Evolutionary conservation across 2,888 invertebrate species (phyloP), one percentile per base, ranked within the genome.

Genomic region (Drosophila mettleri): DNA sequence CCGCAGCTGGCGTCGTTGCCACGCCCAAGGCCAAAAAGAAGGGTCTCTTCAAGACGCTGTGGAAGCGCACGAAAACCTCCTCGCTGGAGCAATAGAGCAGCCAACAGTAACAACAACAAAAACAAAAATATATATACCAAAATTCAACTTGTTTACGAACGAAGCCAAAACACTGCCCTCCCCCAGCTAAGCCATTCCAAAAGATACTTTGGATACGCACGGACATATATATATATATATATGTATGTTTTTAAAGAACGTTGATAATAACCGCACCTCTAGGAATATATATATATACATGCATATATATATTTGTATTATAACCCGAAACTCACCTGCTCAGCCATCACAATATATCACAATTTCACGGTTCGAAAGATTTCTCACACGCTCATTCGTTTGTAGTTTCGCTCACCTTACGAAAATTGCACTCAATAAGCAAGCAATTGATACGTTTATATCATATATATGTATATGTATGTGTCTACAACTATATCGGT

Each of bases 21-120:
- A 86, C 76, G 38, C 73, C 88, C 55, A 91, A 91, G 69, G 85
- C 91, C 61, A 96, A 96, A 79, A 97, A 96, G 93, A 96, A 97
- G 92, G 96, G 97, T 76, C 97, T 97, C 92, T 97, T 97, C 93
- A 96, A 96, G 93, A 96, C 95, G 92, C 95, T 97, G 84, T 97
- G 97, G 97, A 97, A 97, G 93, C 95, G 96, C 89, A 97, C 97
- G 80, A 95, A 96, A 79, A 96, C 97, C 91, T 96, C 97, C 91
- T 97, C 97, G 75, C 93, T 97, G 92, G 97, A 97, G 93, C 96
- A 97, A 93, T 96, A 96, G 52, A 63, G 49, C 36, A 45, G 39
- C 20, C 24, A 20, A 22, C n/a, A 34, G 49, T 6, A 20, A 20
- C 8, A 33, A 33, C 8, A 20, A 31, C 7, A 31, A 48, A 0